Percentiles rank a stretch among this genome's conserved stretches.
phyloP scores from a whole-genome alignment of 2,797 vertebrate species.

The Carduelis carduelis region DNA sequence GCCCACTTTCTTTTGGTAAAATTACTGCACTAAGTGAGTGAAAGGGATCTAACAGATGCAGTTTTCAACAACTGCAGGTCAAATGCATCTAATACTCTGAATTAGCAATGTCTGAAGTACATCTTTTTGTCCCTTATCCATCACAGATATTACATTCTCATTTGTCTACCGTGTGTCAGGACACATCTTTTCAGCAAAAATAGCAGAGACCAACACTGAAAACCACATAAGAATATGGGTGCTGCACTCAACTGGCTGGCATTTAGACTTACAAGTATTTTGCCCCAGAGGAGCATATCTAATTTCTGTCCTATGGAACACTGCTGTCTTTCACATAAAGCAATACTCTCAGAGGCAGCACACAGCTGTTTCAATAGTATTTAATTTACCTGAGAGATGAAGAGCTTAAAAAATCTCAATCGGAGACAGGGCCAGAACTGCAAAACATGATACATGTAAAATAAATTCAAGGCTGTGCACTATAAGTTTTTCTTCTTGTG shows the following conservation, averaged over 20 bases:
- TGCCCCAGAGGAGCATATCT: neutral
- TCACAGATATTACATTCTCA: neutral
- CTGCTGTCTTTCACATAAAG: neutral
- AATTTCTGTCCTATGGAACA: slow-evolving; percentile 36
- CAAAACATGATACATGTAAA: neutral
- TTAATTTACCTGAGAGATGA: slow-evolving; percentile 49
- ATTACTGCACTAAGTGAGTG: neutral
- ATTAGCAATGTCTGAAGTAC: neutral
- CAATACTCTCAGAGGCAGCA: neutral
- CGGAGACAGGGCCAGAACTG: neutral
- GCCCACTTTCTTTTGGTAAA: neutral
- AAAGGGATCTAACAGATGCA: neutral
- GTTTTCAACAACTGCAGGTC: neutral
- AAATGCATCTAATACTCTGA: neutral
- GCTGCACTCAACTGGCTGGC: neutral
- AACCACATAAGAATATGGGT: neutral
- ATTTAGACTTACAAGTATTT: slow-evolving; percentile 48
- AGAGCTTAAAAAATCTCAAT: neutral
- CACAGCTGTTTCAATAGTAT: slow-evolving; percentile 39
- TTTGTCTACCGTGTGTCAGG: neutral
- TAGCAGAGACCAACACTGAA: neutral
- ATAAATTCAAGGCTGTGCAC: neutral
- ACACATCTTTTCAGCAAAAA: neutral
- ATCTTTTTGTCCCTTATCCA: neutral
- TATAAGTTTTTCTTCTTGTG: neutral